phyloP scores from a whole-genome alignment of 2,797 vertebrate genomes.

The Mormyrops attenuatus region DNA sequence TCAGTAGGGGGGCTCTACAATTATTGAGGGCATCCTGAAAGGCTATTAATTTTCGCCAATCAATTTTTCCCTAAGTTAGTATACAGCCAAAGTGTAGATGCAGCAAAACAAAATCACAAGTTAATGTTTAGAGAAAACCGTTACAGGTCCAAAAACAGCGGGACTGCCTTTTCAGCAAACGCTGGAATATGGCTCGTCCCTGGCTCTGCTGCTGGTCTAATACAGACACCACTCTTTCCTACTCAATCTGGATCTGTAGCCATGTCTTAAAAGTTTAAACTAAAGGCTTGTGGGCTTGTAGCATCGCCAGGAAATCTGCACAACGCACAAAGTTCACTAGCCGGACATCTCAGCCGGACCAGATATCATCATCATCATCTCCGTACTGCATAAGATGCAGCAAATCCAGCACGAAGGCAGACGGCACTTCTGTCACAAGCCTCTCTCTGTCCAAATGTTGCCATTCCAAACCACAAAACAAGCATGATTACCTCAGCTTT shows the following conservation, averaged over 20 bases:
- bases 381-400: neutral
- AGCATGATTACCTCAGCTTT: neutral
- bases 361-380: neutral
- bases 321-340: neutral
- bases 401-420: neutral
- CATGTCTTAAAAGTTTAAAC: neutral
- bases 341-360: neutral
- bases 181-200: neutral
- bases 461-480: neutral
- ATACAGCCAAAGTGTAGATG: neutral
- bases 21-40: neutral
- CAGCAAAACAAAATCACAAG: neutral
- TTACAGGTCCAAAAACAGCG: neutral
- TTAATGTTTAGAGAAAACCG: neutral
- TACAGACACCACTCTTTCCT: neutral
- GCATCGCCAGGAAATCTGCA: neutral
- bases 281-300: neutral
- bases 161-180: neutral
- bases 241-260: neutral
- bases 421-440: neutral
- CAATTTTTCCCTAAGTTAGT: neutral
- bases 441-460: neutral
- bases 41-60: neutral
- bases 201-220: neutral
- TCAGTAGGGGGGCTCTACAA: neutral